A percentile compares a stretch with the other conserved stretches of the same genome.
These are phyloP conservation scores for Ganaspis brasiliensis DNA, from an alignment of 2,888 invertebrate species.

Conservation along the genomic window DNA sequence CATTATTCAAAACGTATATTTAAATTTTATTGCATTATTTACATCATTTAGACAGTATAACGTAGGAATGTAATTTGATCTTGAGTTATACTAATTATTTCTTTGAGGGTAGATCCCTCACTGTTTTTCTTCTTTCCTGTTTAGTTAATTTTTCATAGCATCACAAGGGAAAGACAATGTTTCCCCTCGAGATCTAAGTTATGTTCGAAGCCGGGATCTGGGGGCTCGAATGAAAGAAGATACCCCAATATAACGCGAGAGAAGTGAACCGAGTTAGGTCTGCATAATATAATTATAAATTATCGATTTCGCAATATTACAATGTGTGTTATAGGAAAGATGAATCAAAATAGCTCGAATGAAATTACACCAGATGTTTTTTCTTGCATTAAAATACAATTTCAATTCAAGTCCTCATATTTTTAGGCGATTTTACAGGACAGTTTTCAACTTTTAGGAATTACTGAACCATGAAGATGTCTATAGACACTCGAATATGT, in stretches of 20 bases:
- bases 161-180: slow-evolving; percentile 2
- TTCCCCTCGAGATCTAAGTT: slow-evolving; percentile 6
- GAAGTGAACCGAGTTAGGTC: slow-evolving; percentile 32
- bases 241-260: slow-evolving; percentile 15
- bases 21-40: neutral
- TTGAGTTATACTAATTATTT: neutral
- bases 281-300: slow-evolving; percentile 71
- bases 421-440: neutral
- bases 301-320: slow-evolving; percentile 63
- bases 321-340: slow-evolving; percentile 51
- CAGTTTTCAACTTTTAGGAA: slow-evolving; percentile 23
- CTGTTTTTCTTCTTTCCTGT: slow-evolving; percentile 32
- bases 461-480: slow-evolving; percentile 28
- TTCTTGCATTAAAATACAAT: slow-evolving; percentile 2
- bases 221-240: slow-evolving; percentile 25
- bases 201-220: neutral
- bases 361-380: slow-evolving; percentile 12
- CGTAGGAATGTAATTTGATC: neutral
- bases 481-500: neutral
- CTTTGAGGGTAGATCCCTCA: slow-evolving; percentile 19
- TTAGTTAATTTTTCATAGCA: slow-evolving; percentile 24
- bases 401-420: neutral
- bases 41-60: neutral
- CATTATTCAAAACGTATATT: no score
- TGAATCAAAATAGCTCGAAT: slow-evolving; percentile 51